Evolutionary conservation across 2,113 vertebrate species (phyloP).

Genomic region (Carollia perspicillata): DNA sequence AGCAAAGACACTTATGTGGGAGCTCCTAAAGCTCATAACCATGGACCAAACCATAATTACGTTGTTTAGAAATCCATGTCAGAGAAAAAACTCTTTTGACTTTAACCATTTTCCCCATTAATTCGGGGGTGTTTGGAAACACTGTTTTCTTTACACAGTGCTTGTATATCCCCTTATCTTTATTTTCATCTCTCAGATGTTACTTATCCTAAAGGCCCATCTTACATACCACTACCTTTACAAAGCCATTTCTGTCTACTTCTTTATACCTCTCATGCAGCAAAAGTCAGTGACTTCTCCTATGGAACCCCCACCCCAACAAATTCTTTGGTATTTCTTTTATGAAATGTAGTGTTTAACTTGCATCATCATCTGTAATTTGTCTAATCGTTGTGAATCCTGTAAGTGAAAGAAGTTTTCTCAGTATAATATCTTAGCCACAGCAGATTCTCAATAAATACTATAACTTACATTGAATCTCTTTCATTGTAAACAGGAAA

Average conservation of each 20-base stretch:
- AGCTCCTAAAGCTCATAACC: slow-evolving; percentile 78
- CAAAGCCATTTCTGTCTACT: not conserved
- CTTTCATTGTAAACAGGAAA: not conserved
- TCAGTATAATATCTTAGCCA: not conserved
- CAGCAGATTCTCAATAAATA: not conserved
- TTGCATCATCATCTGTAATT: not conserved
- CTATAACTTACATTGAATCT: not conserved
- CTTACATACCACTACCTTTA: not conserved
- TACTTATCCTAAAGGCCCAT: not conserved
- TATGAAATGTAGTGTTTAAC: slow-evolving; percentile 28
- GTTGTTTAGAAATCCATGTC: slow-evolving; percentile 78
- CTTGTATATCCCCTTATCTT: not conserved
- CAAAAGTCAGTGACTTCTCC: not conserved
- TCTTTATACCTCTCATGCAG: not conserved
- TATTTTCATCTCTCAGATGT: not conserved
- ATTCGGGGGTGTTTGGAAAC: slow-evolving; percentile 62
- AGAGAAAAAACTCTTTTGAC: slow-evolving; percentile 46
- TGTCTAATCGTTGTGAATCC: not conserved
- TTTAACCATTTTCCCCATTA: slow-evolving; percentile 63
- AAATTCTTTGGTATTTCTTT: not conserved
- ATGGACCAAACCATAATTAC: slow-evolving; percentile 78
- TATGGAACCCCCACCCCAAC: not conserved
- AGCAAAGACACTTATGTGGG: slow-evolving; percentile 74
- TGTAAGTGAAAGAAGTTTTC: slow-evolving; percentile 22
- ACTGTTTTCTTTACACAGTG: not conserved